Conservation (phyloP, 2,113 vertebrate genomes). For the Corydoras sp. region DNA sequence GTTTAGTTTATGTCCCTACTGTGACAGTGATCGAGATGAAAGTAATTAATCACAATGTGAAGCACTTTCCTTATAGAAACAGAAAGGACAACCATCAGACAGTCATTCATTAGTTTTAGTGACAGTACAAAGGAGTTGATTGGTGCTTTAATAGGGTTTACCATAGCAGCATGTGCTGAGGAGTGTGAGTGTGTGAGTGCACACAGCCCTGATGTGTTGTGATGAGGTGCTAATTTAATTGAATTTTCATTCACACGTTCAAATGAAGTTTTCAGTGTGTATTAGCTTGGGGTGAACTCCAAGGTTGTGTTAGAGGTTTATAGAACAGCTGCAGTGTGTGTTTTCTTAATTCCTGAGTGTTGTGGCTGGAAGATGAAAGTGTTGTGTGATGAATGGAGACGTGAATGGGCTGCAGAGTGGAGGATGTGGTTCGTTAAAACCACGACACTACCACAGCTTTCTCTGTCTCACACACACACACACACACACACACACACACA, state of each 20-base stretch:
- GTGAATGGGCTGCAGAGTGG: constrained; percentile 48
- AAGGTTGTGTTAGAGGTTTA: constrained; percentile 4
- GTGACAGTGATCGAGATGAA: too few relatives aligned
- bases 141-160: too few relatives aligned
- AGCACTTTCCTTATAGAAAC: too few relatives aligned
- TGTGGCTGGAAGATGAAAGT: constrained; percentile 62
- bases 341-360: constrained; percentile 53
- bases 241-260: too few relatives aligned
- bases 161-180: neutral
- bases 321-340: constrained; percentile 43
- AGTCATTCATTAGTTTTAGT: too few relatives aligned
- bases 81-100: too few relatives aligned
- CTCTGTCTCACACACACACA: constrained; percentile 48
- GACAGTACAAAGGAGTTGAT: too few relatives aligned
- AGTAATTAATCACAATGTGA: too few relatives aligned
- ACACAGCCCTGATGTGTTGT: neutral
- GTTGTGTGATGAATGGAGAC: constrained; percentile 66
- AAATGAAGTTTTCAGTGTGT: too few relatives aligned
- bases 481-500: constrained; percentile 38
- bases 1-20: too few relatives aligned
- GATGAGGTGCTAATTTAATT: neutral
- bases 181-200: neutral
- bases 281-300: too few relatives aligned
- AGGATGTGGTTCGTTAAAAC: constrained; percentile 73
- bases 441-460: constrained; percentile 60